These are phyloP conservation scores for Papilio gigon DNA, from an alignment of 2,888 invertebrate species.

Conservation along the genomic window DNA sequence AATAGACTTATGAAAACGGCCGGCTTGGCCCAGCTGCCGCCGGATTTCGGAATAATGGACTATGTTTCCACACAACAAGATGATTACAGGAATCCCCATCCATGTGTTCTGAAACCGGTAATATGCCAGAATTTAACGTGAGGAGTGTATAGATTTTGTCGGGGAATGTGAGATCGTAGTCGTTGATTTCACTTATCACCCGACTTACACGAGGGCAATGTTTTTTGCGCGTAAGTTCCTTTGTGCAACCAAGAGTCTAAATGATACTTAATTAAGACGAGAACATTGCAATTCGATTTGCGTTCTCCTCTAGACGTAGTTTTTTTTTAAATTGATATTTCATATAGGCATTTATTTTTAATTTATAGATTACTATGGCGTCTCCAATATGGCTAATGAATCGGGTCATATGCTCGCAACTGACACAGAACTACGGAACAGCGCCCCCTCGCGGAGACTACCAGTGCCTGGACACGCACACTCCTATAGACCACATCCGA, in stretches of 20 bases:
- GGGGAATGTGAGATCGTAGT: too few species aligned
- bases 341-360: constrained; percentile 29
- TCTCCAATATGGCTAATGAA: constrained; percentile 70
- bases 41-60: constrained; percentile 73
- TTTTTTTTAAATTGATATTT: too few species aligned
- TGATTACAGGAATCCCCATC: constrained; percentile 78
- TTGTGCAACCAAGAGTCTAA: too few species aligned
- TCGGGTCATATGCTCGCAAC: constrained; percentile 72
- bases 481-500: constrained; percentile 74
- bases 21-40: constrained; percentile 67
- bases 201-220: too few species aligned
- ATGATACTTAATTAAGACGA: too few species aligned
- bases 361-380: constrained; percentile 67
- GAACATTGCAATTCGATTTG: too few species aligned
- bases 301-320: too few species aligned
- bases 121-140: background rate
- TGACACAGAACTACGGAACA: constrained; percentile 74
- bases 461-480: constrained; percentile 75
- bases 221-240: too few species aligned
- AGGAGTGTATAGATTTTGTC: too few species aligned
- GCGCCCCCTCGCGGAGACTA: constrained; percentile 74
- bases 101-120: constrained; percentile 76
- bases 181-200: too few species aligned
- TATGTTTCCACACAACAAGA: constrained; percentile 78
- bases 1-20: constrained; percentile 73